These are phyloP conservation scores for Gambusia yucatana DNA, from an alignment of 2,797 vertebrate species.

Conservation along the genomic window DNA sequence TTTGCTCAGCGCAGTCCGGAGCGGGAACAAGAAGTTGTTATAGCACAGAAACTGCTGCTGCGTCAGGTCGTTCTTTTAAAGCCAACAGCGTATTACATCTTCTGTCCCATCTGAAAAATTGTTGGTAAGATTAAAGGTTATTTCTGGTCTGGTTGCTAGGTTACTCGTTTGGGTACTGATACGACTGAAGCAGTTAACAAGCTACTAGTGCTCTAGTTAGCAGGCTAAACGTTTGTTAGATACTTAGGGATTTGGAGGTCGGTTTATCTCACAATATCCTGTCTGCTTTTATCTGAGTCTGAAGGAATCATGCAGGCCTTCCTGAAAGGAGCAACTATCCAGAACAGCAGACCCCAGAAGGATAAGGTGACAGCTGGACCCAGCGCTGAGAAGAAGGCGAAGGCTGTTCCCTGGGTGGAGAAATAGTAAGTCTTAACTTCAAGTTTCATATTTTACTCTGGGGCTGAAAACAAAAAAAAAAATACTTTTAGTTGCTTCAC, in stretches of 20 bases:
- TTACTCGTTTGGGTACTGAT: not conserved
- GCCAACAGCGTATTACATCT: too few species aligned
- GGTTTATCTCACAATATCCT: not conserved
- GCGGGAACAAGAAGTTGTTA: conserved; percentile 53
- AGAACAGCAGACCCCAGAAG: conserved; percentile 82
- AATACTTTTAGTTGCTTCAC: not conserved
- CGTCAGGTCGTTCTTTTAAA: not conserved
- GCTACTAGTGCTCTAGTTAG: not conserved
- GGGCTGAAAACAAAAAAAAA: not conserved
- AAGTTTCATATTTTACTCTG: not conserved
- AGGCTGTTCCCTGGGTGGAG: conserved; percentile 93
- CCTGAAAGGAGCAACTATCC: conserved; percentile 85
- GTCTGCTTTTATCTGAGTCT: not conserved
- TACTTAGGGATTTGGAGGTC: not conserved
- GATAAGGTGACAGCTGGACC: conserved; percentile 83
- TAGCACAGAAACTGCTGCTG: not conserved
- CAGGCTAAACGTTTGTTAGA: not conserved
- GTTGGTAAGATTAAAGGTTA: not conserved
- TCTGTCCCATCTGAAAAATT: too few species aligned
- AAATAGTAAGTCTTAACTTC: conserved; percentile 89
- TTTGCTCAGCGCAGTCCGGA: not conserved
- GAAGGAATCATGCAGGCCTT: conserved; percentile 90
- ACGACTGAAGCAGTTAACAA: not conserved
- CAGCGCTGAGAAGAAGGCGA: conserved; percentile 87
- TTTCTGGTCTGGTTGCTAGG: not conserved